Conservation (phyloP, 2,113 vertebrate genomes). For the rabbit (Oryctolagus cuniculus) region mOryCun1.1 NC_091439.1:57516501-57517000, state of each 20-base stretch:
- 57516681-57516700: not conserved
- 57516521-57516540: not conserved
- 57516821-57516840: no score
- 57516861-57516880: no score
- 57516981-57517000: not conserved
- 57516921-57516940: not conserved
- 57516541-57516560: not conserved
- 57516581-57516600: not conserved
- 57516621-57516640: not conserved
- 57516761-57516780: no score
- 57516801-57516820: no score
- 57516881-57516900: no score
- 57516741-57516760: no score
- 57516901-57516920: no score
- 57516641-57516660: not conserved
- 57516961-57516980: not conserved
- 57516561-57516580: not conserved
- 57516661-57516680: not conserved
- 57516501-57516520: rapidly evolving
- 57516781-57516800: no score
- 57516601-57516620: not conserved
- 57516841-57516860: no score
- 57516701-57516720: not conserved
- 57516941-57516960: not conserved
- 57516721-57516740: not conserved